Evolutionary conservation across 2,888 invertebrate species (phyloP), one percentile per base, ranked within the genome.

Genomic region (Biston stratarius): DNA sequence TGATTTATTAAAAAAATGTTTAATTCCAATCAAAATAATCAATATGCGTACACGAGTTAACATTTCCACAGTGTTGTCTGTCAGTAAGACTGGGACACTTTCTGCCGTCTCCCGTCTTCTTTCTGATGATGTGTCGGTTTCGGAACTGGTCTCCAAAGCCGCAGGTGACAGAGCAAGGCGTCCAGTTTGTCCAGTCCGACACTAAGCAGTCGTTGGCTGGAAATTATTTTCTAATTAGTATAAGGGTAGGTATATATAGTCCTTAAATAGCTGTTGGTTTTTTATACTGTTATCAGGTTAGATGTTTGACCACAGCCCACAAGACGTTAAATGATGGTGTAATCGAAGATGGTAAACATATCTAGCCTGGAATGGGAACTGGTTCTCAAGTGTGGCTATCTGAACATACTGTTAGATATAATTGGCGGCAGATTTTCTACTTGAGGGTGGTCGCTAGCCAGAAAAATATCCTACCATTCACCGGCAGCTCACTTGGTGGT

Each of bases 71-170:
- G 61, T 89, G 89, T 48, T 82, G 83, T 24, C 87, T 84, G 9
- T 92, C 90, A 0, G 78, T 83, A 0, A 93, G 83, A 14, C 75
- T 44, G 0, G 93, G 92, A 72, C 93, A 93, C 47, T 84, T 80
- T 34, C 95, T 94, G 6, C 98, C 98, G 9, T 96, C 96, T 57
- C 96, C 94, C 73, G 96, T 95, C 57, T 97, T 96, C 82, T 96
- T 95, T 79, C 96, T 95, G 73, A 96, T 84, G 52, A 98, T 95
- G 73, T 95, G 95, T 64, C 98, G 94, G 76, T 95, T 95, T 70
- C 98, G 95, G 83, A 96, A 96, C 94, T 96, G 97, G 85, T 97
- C 97, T 5, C 98, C 98, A 73, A 98, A 97, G 57, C 98, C 98
- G 83, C 98, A 98, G 44, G 97, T 96, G 78, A 96, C 96, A 79